Conservation (phyloP, 1,140 invertebrate species). For the Copidosoma floridanum region DNA sequence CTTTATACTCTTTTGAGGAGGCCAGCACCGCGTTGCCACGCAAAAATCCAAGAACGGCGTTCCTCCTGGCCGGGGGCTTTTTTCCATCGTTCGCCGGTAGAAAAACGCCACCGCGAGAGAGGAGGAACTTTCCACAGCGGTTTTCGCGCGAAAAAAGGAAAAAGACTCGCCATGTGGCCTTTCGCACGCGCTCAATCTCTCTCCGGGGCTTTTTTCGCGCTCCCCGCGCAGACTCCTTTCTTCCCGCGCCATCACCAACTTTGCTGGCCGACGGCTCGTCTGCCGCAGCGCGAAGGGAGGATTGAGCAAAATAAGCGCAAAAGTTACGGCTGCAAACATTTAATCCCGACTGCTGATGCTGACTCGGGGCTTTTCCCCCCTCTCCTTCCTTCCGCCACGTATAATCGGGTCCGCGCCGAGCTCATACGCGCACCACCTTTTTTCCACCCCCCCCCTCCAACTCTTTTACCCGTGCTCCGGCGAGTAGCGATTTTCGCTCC, state of each 20-base stretch:
- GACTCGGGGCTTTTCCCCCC: constrained; percentile 13
- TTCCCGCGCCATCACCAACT: neutral
- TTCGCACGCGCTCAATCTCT: neutral
- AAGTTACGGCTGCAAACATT: constrained; percentile 30
- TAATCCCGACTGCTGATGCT: constrained; percentile 21
- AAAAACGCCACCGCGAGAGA: too few relatives aligned
- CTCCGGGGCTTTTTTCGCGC: neutral
- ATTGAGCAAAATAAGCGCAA: too few relatives aligned
- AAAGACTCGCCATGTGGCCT: neutral
- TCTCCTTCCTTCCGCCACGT: too few relatives aligned
- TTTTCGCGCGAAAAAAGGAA: neutral
- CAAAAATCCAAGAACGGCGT: too few relatives aligned
- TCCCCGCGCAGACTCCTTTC: neutral
- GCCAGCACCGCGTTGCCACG: too few relatives aligned
- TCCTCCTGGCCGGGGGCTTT: too few relatives aligned
- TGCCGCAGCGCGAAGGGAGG: neutral
- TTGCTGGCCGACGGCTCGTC: neutral
- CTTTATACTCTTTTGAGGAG: too few relatives aligned
- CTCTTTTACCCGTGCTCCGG: neutral
- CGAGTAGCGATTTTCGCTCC: too few relatives aligned
- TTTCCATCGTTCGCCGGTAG: too few relatives aligned
- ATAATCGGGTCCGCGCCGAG: too few relatives aligned
- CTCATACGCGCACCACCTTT: neutral
- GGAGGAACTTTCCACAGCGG: too few relatives aligned
- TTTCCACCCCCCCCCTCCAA: neutral